Evolutionary conservation across 2,797 vertebrate species (phyloP).

Genomic region (Momotus momota): DNA sequence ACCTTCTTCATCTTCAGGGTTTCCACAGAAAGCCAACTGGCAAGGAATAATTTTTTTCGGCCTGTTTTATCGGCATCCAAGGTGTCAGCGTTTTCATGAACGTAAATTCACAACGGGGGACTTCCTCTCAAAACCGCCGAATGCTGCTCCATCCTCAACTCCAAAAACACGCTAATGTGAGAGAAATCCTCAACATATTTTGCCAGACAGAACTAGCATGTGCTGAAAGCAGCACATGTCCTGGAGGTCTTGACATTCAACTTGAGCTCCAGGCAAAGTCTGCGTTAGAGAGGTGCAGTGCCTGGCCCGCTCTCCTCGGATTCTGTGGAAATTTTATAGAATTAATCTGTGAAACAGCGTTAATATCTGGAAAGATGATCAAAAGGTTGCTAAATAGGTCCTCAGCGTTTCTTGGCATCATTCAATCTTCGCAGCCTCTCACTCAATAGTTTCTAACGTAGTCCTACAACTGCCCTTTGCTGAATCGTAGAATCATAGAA

Average conservation of each 20-base stretch:
- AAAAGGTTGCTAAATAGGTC: background rate
- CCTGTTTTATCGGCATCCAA: background rate
- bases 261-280: slow-evolving; percentile 2
- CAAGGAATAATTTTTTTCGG: background rate
- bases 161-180: background rate
- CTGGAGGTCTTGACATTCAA: background rate
- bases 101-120: background rate
- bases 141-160: background rate
- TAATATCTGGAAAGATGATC: background rate
- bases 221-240: background rate
- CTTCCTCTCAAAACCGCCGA: background rate
- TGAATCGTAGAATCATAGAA: background rate
- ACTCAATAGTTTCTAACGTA: accelerated
- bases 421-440: background rate
- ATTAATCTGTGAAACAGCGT: background rate
- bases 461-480: background rate
- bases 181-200: background rate
- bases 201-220: background rate
- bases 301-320: background rate
- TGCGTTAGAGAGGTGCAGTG: background rate
- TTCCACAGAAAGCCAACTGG: background rate
- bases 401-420: background rate
- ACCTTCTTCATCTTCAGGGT: background rate
- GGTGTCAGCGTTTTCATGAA: background rate
- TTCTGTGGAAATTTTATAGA: background rate